A percentile compares a stretch with the other conserved stretches of the same genome.
phyloP scores from a whole-genome alignment of 2,113 vertebrate genomes.

The Cricetomys ansorgei region DNA sequence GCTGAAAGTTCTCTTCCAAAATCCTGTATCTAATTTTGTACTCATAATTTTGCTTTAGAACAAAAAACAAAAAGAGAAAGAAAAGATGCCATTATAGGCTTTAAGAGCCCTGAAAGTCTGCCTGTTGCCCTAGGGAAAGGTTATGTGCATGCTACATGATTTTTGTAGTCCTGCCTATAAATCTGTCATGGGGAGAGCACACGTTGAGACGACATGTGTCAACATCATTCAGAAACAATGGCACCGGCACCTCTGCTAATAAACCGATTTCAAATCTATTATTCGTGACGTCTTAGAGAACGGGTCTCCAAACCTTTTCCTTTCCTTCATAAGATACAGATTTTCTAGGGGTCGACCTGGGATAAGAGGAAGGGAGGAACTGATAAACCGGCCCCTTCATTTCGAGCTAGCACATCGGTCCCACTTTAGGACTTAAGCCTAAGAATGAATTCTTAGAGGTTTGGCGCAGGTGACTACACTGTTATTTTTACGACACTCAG shows the following conservation, averaged over 20 bases:
- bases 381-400: conserved; percentile 65
- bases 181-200: conserved; percentile 44
- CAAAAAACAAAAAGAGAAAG: not conserved
- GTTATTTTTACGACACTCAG: conserved; percentile 81
- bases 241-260: not conserved
- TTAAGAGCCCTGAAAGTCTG: not conserved
- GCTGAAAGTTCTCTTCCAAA: not conserved
- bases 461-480: conserved; percentile 70
- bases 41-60: not conserved
- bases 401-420: conserved; percentile 71
- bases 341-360: conserved; percentile 49
- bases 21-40: not conserved
- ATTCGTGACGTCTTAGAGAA: conserved; percentile 40
- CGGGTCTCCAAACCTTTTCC: conserved; percentile 41
- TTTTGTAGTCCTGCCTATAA: conserved; percentile 20
- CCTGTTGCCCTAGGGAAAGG: not conserved
- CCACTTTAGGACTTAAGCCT: conserved; percentile 71
- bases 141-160: not conserved
- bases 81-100: not conserved
- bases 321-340: conserved; percentile 34
- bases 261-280: conserved; percentile 59
- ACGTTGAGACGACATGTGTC: not conserved
- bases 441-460: conserved; percentile 77
- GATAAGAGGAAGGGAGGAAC: conserved; percentile 37
- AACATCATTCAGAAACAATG: conserved; percentile 41